A percentile compares a stretch with the other conserved stretches of the same genome.
Evolutionary conservation across 2,797 vertebrate species (phyloP).

Genomic region (Pangasius larnaudii): DNA sequence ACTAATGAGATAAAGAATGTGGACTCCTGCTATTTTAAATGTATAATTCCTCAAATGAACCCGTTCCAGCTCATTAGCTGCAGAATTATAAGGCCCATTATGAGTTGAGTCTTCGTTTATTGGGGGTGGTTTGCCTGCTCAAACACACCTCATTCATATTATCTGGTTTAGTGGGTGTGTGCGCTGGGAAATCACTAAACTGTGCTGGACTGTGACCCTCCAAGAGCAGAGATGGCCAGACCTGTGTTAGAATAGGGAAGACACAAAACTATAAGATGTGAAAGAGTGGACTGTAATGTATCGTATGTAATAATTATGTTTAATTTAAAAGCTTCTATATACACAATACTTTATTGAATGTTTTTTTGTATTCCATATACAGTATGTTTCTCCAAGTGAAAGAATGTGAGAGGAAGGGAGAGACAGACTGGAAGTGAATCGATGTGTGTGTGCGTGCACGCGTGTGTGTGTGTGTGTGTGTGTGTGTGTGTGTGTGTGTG

Average conservation of each 20-base stretch:
- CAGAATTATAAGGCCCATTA: constrained; percentile 13
- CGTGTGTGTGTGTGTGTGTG: constrained; percentile 16
- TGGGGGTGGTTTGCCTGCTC: constrained; percentile 15
- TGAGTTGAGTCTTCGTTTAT: constrained; percentile 17
- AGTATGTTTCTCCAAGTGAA: constrained; percentile 18
- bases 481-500: constrained; percentile 1
- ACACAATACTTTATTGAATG: neutral
- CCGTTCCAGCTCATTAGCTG: constrained; percentile 13
- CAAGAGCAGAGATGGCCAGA: neutral
- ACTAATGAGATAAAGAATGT: constrained; percentile 29
- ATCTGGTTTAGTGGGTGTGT: neutral
- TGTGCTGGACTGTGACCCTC: neutral
- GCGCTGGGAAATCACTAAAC: neutral
- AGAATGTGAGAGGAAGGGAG: constrained; percentile 31
- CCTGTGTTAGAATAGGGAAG: neutral
- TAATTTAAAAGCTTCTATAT: neutral
- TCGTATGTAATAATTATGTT: neutral
- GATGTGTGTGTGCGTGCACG: constrained; percentile 8
- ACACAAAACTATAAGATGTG: neutral
- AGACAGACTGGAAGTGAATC: constrained; percentile 38
- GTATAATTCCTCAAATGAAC: constrained; percentile 26
- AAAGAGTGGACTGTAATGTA: neutral
- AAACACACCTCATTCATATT: neutral
- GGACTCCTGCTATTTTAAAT: constrained; percentile 19
- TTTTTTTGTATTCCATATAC: constrained; percentile 17